Evolutionary conservation across 2,888 invertebrate genomes (phyloP).

Genomic region (Heteromyza rotundicornis): DNA sequence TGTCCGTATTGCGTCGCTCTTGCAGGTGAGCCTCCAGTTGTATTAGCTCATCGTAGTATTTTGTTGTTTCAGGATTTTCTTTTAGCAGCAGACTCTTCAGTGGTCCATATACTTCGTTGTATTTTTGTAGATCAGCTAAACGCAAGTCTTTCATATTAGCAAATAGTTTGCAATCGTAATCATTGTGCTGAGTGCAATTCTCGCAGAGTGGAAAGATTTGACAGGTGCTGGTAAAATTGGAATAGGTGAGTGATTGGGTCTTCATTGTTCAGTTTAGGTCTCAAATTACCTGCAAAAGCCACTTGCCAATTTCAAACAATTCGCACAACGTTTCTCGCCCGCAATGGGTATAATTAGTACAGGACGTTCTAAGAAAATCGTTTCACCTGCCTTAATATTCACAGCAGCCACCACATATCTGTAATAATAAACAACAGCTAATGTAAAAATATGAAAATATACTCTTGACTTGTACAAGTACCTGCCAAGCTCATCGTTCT

Average conservation of each 20-base stretch:
- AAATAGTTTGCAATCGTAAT: conserved; percentile 65
- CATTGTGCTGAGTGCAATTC: conserved; percentile 62
- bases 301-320: conserved; percentile 62
- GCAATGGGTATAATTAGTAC: conserved; percentile 65
- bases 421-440: background rate
- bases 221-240: conserved; percentile 63
- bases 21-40: conserved; percentile 68
- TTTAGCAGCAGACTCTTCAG: conserved; percentile 64
- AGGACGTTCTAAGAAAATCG: conserved; percentile 66
- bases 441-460: too few relatives aligned
- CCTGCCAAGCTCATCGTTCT: conserved; percentile 52
- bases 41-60: conserved; percentile 65
- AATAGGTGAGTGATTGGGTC: too few relatives aligned
- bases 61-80: conserved; percentile 54
- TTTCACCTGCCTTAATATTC: conserved; percentile 67
- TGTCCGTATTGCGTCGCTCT: conserved; percentile 64
- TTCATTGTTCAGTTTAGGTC: background rate
- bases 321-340: conserved; percentile 63
- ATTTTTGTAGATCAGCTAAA: conserved; percentile 45
- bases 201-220: conserved; percentile 65
- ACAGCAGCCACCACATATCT: conserved; percentile 62
- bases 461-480: too few relatives aligned
- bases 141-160: conserved; percentile 52
- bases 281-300: conserved; percentile 51
- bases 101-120: conserved; percentile 49